Base-by-base conservation (phyloP, 2,113 vertebrate species). In the Coregonus clupeaformis region DNA sequence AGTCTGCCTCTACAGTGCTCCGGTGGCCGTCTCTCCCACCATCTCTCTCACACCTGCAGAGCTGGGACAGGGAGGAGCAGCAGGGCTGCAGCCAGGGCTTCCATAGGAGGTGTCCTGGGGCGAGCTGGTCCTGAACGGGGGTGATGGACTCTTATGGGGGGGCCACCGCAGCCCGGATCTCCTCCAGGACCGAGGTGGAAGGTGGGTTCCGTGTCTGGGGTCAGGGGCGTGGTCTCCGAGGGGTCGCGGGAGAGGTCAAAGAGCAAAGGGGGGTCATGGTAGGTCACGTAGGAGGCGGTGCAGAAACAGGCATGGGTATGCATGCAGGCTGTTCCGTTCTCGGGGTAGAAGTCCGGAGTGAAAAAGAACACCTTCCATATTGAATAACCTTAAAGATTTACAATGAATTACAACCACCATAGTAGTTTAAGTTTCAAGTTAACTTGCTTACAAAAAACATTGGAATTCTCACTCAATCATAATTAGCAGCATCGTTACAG, bases 31-130 rank as follows among this genome's bases (percentile, higher is more conserved):
- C 93, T 42, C 80, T 67, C 72, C 92, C 82, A 24, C 57, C 22
- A 30, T 95, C 93, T 42, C 80, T 67, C 72, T 92, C 82, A 22
- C 94, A 96, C 13, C 62, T 86, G 76, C 96, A 97, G 9, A 92
- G 89, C 69, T 92, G 89, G 0, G 76, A 25, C 1, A 90, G 3
- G 0, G 91, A 87, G 0, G 94, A 90, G 71, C 96, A 96, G 85
- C 95, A 97, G 0, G 87, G 91, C 85, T 97, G 96, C 2, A 98
- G 94, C 96, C 96, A 97, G 0, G 96, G 96, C 27, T 95, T 98
- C 95, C 95, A 97, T 0, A 95, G 0, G 0, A 94, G 0, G 36
- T 96, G 92, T 1, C 69, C 20, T 9, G 12, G 2, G 0, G 94
- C 91, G 9, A 97, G n/a, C 87, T 97, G 96, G 71, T 86, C 71